These are phyloP conservation scores for Heterotilapia buettikoferi DNA, from an alignment of 2,113 vertebrate species.

Conservation along the genomic window DNA sequence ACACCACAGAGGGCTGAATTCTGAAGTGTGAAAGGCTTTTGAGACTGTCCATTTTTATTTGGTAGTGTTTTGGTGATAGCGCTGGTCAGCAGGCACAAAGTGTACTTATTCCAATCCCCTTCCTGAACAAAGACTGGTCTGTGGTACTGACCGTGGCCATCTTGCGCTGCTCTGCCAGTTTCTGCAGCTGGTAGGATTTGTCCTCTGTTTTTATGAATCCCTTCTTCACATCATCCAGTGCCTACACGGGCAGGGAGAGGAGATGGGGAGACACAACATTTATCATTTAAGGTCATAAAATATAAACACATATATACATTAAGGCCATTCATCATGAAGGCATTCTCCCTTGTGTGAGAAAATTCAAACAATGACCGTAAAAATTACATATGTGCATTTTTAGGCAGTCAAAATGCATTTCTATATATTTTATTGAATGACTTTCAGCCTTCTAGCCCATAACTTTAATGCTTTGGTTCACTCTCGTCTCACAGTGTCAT, in stretches of 20 bases:
- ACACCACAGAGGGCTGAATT: not conserved
- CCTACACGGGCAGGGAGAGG: conserved; percentile 65
- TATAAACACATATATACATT: not conserved
- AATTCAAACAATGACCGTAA: not conserved
- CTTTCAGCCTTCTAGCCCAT: not conserved
- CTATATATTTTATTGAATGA: not conserved
- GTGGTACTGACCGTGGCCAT: conserved; percentile 88
- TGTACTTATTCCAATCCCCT: not conserved
- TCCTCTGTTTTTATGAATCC: conserved; percentile 95
- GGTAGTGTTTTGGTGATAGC: conserved; percentile 36
- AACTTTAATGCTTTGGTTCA: not conserved
- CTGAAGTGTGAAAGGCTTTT: not conserved
- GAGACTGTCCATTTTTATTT: not conserved
- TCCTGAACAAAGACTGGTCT: conserved; percentile 55
- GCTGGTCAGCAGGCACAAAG: conserved; percentile 28
- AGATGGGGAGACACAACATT: not conserved
- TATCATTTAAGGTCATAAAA: not conserved
- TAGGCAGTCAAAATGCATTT: not conserved
- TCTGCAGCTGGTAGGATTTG: conserved; percentile 96
- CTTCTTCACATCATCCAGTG: conserved; percentile 93
- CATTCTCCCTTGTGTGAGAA: not conserved
- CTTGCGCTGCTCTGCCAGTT: conserved; percentile 93
- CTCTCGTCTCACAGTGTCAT: not conserved
- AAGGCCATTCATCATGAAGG: not conserved
- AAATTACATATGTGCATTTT: not conserved